Evolutionary conservation across 2,888 invertebrate genomes (phyloP), one percentile per base, ranked within the genome.

Genomic region (Schrankia costaestrigalis): DNA sequence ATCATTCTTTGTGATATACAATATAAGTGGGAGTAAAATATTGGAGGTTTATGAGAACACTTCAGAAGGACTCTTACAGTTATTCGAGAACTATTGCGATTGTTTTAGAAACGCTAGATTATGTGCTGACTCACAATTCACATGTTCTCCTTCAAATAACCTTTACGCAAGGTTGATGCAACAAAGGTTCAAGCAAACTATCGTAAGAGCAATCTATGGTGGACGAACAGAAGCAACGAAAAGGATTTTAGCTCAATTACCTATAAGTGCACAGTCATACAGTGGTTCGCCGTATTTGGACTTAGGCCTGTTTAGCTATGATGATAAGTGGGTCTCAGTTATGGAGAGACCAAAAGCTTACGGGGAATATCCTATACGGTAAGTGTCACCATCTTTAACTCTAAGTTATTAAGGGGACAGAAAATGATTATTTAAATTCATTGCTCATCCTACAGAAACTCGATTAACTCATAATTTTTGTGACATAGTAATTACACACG

Each of bases 291-390:
- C 98, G 0, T 98, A 98, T 77, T 89, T 98, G 34, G 98, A 98
- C 81, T 89, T 96, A 49, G 93, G 95, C 1, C 83, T 98, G 12
- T 98, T 97, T 74, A 95, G 94, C 69, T 98, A 98, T 66, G 98
- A 98, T 66, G 97, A 98, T 71, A 97, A 97, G 76, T 95, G 96
- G 93, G 95, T 98, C 0, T 97, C 98, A 0, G 94, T 96, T 26
- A 93, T 98, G 93, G 98, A 98, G 79, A 89, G 98, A 35, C 98
- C 98, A 0, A 98, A 97, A 79, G 94, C 95, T 13, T 96, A 95
- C 78, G 95, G 95, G 34, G 95, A 97, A 80, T 94, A 95, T 76
- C 97, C 98, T 0, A 97, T 98, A 56, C 90, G 96, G 94, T 95
- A 83, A 57, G 49, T 44, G 19, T 15, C 13, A 9, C 10, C 8